A percentile compares a stretch with the other conserved stretches of the same genome.
Evolutionary conservation across 2,888 invertebrate species (phyloP).

Genomic region (Beris chalybata): DNA sequence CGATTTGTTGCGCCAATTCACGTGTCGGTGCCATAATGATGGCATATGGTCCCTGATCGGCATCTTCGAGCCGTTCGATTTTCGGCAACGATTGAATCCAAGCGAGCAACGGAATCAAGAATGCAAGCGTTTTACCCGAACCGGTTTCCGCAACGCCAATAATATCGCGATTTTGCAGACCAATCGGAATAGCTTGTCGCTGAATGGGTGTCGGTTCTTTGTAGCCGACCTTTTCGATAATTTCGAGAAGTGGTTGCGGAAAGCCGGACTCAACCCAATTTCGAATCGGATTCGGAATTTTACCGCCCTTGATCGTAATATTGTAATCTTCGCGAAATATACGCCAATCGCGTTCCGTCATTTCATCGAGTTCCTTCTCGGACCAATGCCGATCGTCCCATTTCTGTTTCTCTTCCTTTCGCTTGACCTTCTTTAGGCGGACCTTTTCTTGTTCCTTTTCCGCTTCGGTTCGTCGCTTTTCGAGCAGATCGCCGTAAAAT

Average conservation of each 20-base stretch:
- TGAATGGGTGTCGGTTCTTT: slow-evolving; percentile 99
- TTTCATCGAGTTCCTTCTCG: slow-evolving; percentile 89
- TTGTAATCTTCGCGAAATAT: slow-evolving; percentile 99
- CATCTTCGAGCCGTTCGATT: slow-evolving; percentile 86
- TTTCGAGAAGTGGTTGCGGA: slow-evolving; percentile 86
- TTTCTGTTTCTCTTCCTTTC: slow-evolving; percentile 96
- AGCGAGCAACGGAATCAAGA: slow-evolving; percentile 92
- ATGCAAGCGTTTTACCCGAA: slow-evolving; percentile 97
- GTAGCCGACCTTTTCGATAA: slow-evolving; percentile 93
- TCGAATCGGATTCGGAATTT: slow-evolving; percentile 93
- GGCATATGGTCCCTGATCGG: slow-evolving; percentile 96
- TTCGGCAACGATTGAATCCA: slow-evolving; percentile 99
- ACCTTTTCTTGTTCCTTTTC: slow-evolving; percentile 97
- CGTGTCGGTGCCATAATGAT: slow-evolving; percentile 99
- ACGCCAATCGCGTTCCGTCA: slow-evolving; percentile 99
- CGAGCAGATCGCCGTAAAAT: slow-evolving; percentile 94
- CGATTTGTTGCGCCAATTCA: slow-evolving; percentile 98
- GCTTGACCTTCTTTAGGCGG: slow-evolving; percentile 86
- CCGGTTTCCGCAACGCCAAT: slow-evolving; percentile 99
- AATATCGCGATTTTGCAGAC: slow-evolving; percentile 90
- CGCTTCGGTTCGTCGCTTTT: slow-evolving; percentile 91
- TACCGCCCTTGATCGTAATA: slow-evolving; percentile 96
- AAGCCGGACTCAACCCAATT: slow-evolving; percentile 94
- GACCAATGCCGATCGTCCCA: slow-evolving; percentile 99
- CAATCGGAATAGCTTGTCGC: slow-evolving; percentile 98